Evolutionary conservation across 1,140 invertebrate species (phyloP), one percentile per base, ranked within the genome.

Genomic region (Philopotamus ludificatus): DNA sequence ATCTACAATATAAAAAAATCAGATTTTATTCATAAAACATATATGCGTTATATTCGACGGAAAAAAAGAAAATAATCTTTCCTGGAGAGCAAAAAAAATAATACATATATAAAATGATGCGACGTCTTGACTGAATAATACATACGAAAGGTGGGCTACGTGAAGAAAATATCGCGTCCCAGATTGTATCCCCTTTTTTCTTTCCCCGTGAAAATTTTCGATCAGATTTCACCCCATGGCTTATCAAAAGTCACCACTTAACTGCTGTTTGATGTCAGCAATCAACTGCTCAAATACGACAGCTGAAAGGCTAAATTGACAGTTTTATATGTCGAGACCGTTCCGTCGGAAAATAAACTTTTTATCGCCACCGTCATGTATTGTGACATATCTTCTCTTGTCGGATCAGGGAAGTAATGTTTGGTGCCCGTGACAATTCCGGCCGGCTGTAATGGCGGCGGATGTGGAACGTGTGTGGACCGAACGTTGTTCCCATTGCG

Each of bases 261-360:
- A 60, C 57, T 60, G 57, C 57, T 44, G 57, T 60, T 60, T 60
- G 57, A 60, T 60, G 44, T 60, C 42, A 41, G 57, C 57, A 60
- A 60, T 60, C 57, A 60, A 44, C 42, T 34, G 26, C 57, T 60
- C 42, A 49, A 60, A 60, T 60, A 42, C 42, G 57, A 60, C 57
- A 60, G 57, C 42, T 20, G 42, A 60, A 60, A 60, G 57, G 57
- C 39, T 26, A 60, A 60, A 60, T 60, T 60, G 57, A 60, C 57
- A 60, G 42, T 60, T 60, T 60, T 60, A 60, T 60, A 39, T 28
- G 10, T 60, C 42, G 57, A 26, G 54, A 16, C 42, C 21, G 25
- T 60, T 60, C 41, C 57, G 23, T 42, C 44, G 57, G 57, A 60
- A 47, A 47, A 60, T 60, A 60, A 60, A 60, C 42, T 60, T 60